Percentiles rank a stretch among this genome's conserved stretches.
Evolutionary conservation across 2,113 vertebrate genomes (phyloP).

Genomic region (Micromys minutus): DNA sequence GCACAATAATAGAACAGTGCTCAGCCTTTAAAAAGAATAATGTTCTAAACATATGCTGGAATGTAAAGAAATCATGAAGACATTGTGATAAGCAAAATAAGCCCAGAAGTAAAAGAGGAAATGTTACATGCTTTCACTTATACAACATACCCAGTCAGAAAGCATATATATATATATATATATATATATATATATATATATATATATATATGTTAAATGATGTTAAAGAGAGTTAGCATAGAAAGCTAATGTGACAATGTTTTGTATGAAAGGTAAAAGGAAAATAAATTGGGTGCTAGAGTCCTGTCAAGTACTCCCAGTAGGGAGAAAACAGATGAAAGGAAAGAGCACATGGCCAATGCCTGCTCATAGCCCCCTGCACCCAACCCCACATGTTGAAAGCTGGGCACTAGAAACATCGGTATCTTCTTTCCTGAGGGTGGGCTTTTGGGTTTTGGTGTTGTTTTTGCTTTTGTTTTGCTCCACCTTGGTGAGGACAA

Average conservation of each 20-base stretch:
- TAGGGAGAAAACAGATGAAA: background rate
- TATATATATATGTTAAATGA: too few species aligned
- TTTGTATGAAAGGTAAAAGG: background rate
- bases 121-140: background rate
- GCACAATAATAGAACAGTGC: background rate
- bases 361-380: background rate
- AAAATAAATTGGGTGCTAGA: conserved; percentile 6
- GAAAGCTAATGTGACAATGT: background rate
- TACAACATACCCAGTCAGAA: background rate
- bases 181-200: too few species aligned
- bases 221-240: background rate
- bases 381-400: background rate
- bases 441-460: background rate
- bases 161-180: too few species aligned
- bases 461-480: background rate
- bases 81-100: background rate
- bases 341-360: background rate
- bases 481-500: background rate
- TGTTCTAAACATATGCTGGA: background rate
- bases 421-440: background rate
- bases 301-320: background rate
- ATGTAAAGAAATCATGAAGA: background rate
- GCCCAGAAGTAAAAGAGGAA: background rate
- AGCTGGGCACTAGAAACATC: background rate
- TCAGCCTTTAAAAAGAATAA: background rate